Base-by-base conservation (phyloP, 2,113 vertebrate genomes). In the human (Homo sapiens) region DNA sequence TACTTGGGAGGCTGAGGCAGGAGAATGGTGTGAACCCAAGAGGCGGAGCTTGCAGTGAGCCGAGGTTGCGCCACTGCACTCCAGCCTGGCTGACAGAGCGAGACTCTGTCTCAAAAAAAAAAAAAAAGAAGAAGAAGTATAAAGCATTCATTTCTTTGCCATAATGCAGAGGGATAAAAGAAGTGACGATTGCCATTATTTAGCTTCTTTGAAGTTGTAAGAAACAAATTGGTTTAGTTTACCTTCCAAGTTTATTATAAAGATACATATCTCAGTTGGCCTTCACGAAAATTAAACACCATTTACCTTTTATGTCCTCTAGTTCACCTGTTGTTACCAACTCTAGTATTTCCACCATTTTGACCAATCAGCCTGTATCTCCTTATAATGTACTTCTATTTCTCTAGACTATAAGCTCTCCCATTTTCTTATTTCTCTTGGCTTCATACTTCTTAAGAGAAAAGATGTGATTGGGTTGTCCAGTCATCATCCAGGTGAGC, bases 191-290 rank as follows among this genome's bases (percentile, higher is more conserved):
- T 76, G 82, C n/a, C 57, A 38, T 64, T 68, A 32, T 93, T 87
- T 90, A 87, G 25, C 55, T 94, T 48, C 80, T 93, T 78, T 78
- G 50, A 87, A 73, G 20, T 70, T 87, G 20, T 96, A 75, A 82
- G 88, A 91, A 82, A 73, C 40, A 76, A 48, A 57, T 59, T 57
- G n/a, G 35, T 38, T 92, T 87, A 27, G 43, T 91, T 94, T 80
- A 27, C 32, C 35, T 16, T 55, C 48, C n/a, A 50, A 30, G 17
- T 76, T 59, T 89, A 43, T 84, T 61, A 8, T 78, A 52, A 76
- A 88, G 83, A 32, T 23, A 61, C 50, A 12, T 38, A 20, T 82
- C 75, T 40, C 12, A 61, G 30, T 76, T 81, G n/a, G 52, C 72
- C 35, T 80, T 78, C 11, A 2, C 52, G 59, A 70, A 66, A 81